These are phyloP conservation scores for Crypturellus tataupa DNA, from an alignment of 2,797 vertebrate genomes.

Conservation along the genomic window DNA sequence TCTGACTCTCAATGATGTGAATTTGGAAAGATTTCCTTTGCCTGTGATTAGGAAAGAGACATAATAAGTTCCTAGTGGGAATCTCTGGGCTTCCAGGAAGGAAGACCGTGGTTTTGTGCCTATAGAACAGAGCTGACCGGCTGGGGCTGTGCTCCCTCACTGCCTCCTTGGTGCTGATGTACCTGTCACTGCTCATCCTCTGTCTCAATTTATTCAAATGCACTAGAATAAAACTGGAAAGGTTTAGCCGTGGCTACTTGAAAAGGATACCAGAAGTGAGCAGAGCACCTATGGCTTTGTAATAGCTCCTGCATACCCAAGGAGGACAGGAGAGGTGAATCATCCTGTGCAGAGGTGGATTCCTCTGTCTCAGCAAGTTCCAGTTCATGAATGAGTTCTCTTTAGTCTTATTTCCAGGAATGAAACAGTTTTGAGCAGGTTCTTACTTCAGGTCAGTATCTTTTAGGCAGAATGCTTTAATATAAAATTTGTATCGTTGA, in stretches of 20 bases:
- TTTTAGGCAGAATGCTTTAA: not conserved
- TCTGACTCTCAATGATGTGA: not conserved
- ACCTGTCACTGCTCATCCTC: not conserved
- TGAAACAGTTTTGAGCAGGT: not conserved
- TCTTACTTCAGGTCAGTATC: not conserved
- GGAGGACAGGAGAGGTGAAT: not conserved
- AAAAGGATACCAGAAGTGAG: not conserved
- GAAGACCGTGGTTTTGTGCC: not conserved
- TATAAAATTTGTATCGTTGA: not conserved
- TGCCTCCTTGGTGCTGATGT: accelerated
- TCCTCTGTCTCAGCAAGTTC: not conserved
- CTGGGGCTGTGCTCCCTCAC: not conserved
- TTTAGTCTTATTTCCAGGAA: not conserved
- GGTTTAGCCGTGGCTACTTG: not conserved
- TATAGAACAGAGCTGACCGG: not conserved
- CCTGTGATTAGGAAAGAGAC: accelerated
- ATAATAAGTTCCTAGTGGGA: accelerated
- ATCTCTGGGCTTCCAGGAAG: not conserved
- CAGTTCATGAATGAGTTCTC: accelerated
- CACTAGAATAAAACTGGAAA: not conserved
- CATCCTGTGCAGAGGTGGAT: not conserved
- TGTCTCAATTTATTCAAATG: not conserved
- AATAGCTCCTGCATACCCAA: not conserved
- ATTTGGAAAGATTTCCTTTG: not conserved
- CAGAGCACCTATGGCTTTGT: not conserved